phyloP scores from a whole-genome alignment of 2,888 invertebrate genomes.

The Eupelmus urozonus region DNA sequence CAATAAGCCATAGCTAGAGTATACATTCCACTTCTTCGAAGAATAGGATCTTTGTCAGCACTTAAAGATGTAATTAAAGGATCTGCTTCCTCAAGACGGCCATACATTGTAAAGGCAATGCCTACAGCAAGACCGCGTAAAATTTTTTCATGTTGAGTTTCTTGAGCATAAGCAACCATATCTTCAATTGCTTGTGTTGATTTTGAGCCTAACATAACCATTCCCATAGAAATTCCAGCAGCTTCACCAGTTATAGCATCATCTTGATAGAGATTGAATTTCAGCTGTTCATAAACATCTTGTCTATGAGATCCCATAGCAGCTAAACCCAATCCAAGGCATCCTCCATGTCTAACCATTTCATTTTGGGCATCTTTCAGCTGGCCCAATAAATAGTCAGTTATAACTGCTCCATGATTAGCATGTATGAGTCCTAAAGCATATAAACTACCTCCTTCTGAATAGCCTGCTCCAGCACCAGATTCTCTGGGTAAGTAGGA shows the following conservation, averaged over 20 bases:
- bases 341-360: constrained; percentile 98
- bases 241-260: constrained; percentile 99
- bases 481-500: constrained; percentile 98
- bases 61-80: constrained; percentile 92
- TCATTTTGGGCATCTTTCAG: constrained; percentile 97
- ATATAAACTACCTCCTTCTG: constrained; percentile 95
- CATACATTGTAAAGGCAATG: constrained; percentile 97
- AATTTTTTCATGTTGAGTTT: constrained; percentile 99
- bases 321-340: constrained; percentile 96
- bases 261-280: constrained; percentile 98
- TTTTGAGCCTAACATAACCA: constrained; percentile 98
- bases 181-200: constrained; percentile 93
- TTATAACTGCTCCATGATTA: constrained; percentile 97
- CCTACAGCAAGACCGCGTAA: constrained; percentile 98
- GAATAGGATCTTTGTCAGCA: constrained; percentile 95
- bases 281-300: constrained; percentile 97
- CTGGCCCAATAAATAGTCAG: constrained; percentile 96
- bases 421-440: constrained; percentile 98
- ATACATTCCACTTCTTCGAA: constrained; percentile 97
- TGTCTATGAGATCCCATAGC: constrained; percentile 98
- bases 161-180: constrained; percentile 96
- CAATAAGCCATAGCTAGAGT: constrained; percentile 99
- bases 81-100: constrained; percentile 97
- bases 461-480: constrained; percentile 94
- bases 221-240: constrained; percentile 99